A percentile compares a stretch with the other conserved stretches of the same genome.
Evolutionary conservation across 2,888 invertebrate species (phyloP).

Genomic region (Lasioglossum pauxillum): DNA sequence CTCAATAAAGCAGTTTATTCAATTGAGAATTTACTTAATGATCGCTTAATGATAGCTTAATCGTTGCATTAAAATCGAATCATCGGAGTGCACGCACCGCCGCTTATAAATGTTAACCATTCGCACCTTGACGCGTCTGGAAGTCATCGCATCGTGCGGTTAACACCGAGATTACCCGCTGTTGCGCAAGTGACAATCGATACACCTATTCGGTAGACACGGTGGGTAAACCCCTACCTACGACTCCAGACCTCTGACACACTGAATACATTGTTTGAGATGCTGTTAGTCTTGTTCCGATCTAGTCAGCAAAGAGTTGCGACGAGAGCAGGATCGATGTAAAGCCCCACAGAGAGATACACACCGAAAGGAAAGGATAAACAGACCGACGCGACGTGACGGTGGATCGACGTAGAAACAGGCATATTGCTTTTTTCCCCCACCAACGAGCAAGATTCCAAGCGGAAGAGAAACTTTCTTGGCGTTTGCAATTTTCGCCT

Average conservation of each 20-base stretch:
- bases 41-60: not conserved
- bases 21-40: not conserved
- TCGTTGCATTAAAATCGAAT: not conserved
- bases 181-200: constrained; percentile 61
- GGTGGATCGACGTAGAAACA: constrained; percentile 32
- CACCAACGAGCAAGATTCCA: constrained; percentile 12
- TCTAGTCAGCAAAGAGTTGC: constrained; percentile 68
- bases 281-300: constrained; percentile 71
- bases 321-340: constrained; percentile 62
- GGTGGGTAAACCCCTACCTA: constrained; percentile 45
- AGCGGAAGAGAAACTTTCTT: not conserved
- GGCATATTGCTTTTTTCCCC: constrained; percentile 11
- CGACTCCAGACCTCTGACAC: constrained; percentile 55
- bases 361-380: constrained; percentile 37
- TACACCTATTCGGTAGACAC: constrained; percentile 60
- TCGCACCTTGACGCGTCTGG: constrained; percentile 33
- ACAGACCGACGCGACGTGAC: constrained; percentile 43
- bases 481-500: constrained; percentile 17
- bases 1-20: not conserved
- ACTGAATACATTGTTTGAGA: constrained; percentile 71
- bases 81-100: not conserved
- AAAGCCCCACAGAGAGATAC: constrained; percentile 42
- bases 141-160: constrained; percentile 50
- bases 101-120: not conserved
- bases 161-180: constrained; percentile 57